Percentiles rank a stretch among this genome's conserved stretches.
Evolutionary conservation across 2,113 vertebrate species (phyloP).

Genomic region (rat (Rattus norvegicus)): DNA sequence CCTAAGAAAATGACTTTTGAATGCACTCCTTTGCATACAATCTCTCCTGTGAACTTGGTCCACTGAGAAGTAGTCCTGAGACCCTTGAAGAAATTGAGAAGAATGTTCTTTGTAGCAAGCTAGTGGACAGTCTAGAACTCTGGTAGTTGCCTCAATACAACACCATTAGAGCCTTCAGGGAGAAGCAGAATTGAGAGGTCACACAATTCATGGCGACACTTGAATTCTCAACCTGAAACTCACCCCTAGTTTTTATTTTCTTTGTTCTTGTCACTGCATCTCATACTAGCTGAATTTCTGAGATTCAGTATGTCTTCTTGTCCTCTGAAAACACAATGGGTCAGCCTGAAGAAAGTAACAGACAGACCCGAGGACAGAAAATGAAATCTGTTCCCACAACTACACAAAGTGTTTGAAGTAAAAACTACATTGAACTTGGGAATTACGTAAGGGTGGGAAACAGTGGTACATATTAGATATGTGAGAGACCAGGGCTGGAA

Average conservation of each 20-base stretch:
- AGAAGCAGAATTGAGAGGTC: background rate
- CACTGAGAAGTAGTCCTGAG: background rate
- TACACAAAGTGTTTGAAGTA: background rate
- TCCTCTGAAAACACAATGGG: background rate
- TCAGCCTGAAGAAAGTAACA: background rate
- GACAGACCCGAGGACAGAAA: background rate
- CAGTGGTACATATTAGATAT: background rate
- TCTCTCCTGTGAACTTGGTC: background rate
- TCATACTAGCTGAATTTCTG: background rate
- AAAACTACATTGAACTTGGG: background rate
- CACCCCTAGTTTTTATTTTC: background rate
- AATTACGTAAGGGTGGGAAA: background rate
- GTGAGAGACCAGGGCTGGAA: background rate
- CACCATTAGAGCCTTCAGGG: background rate
- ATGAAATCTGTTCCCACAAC: background rate
- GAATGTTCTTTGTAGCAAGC: background rate
- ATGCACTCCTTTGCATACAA: background rate
- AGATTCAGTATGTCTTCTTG: background rate
- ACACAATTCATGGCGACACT: background rate
- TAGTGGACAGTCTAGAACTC: background rate
- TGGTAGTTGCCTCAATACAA: background rate
- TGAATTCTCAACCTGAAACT: background rate
- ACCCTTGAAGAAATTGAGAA: conserved; percentile 4
- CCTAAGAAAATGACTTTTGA: background rate
- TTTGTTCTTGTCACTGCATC: background rate